Evolutionary conservation across 2,888 invertebrate genomes (phyloP), one percentile per base, ranked within the genome.

Genomic region (Brachyptera risi): DNA sequence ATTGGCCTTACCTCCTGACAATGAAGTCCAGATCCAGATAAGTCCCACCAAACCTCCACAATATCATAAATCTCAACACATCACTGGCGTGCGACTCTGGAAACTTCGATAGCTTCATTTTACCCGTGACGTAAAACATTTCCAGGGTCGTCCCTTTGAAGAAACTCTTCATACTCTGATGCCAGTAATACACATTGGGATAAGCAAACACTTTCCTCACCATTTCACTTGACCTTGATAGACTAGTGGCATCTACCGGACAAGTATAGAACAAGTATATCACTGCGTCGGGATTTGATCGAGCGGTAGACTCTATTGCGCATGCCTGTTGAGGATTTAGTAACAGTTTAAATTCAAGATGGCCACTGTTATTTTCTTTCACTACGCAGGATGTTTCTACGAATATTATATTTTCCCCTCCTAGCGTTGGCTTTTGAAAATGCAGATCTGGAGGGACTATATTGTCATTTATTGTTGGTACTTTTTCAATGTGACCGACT

Each of bases 11-110:
- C 76, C 70, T 72, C 19, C 80, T 78, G 1, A 89, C 82, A 11
- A 90, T 78, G 1, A 88, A 82, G 71, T 91, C 90, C 66, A 87
- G 74, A 68, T 90, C 90, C 58, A 90, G 72, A 70, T 89, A 90
- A 56, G 88, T 83, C 0, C 90, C 90, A 13, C 89, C 87, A 72
- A 80, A 89, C 70, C 86, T 88, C 80, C 85, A 88, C 3, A 91
- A 73, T 0, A 85, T 83, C 47, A 86, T 68, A 68, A 81, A 85
- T 66, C 86, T 75, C n/a, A 88, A 73, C 1, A 86, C 75, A 69
- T 87, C 87, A 49, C 84, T 84, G 50, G 83, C 81, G 68, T 86
- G 85, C 31, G 80, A 80, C 42, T 75, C 75, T 0, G 81, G 78
- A 78, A 82, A 86, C 1, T 69, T 66, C 23, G 83, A 83, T 1